Evolutionary conservation across 2,113 vertebrate genomes (phyloP).

Genomic region (Dermatemys mawii): DNA sequence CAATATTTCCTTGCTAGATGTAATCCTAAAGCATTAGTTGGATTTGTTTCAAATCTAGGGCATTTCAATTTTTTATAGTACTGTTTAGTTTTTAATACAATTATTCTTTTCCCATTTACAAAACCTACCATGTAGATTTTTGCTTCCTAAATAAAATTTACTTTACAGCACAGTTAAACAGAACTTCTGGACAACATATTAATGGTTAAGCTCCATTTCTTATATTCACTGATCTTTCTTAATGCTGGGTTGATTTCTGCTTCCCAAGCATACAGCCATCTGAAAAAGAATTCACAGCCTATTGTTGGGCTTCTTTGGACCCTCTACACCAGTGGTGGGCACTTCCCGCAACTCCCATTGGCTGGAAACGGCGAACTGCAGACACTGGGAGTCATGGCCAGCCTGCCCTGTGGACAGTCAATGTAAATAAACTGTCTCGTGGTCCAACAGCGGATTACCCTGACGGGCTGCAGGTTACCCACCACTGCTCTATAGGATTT

Average conservation of each 20-base stretch:
- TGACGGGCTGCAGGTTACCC: too few relatives aligned
- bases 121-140: neutral
- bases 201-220: neutral
- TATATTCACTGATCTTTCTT: neutral
- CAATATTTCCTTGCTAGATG: neutral
- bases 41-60: neutral
- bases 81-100: neutral
- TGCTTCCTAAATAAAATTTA: neutral
- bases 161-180: neutral
- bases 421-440: too few relatives aligned
- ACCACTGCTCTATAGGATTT: neutral
- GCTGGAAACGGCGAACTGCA: accelerated
- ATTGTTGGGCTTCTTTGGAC: neutral
- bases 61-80: neutral
- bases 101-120: neutral
- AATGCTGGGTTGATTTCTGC: neutral
- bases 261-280: neutral
- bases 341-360: too few relatives aligned
- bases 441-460: too few relatives aligned
- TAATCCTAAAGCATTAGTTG: neutral
- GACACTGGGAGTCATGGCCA: too few relatives aligned
- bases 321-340: neutral
- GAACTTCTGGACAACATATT: neutral
- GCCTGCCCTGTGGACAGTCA: too few relatives aligned
- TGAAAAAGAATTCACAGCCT: neutral